Percentiles rank a stretch among this genome's conserved stretches.
phyloP scores from a whole-genome alignment of 2,113 vertebrate species.

The Aix galericulata region DNA sequence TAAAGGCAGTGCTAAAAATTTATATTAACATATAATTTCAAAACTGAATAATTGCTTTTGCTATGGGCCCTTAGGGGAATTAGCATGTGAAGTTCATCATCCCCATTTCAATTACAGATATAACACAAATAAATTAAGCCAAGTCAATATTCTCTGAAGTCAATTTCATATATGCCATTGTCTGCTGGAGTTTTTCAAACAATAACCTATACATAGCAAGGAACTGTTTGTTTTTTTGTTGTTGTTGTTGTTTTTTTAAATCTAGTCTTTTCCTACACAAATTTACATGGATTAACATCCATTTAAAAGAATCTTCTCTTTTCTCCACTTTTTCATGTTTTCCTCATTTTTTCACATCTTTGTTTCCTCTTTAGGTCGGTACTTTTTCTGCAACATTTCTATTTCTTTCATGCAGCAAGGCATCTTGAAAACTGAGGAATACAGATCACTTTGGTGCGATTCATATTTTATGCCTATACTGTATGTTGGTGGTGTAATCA shows the following conservation, averaged over 20 bases:
- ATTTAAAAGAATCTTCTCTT: not conserved
- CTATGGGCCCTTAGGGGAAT: not conserved
- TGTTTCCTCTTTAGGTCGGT: not conserved
- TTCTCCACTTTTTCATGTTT: not conserved
- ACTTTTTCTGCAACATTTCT: not conserved
- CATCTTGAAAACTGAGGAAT: not conserved
- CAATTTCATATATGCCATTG: conserved; percentile 21
- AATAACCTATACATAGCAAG: conserved; percentile 17
- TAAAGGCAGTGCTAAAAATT: conserved; percentile 6
- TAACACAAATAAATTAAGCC: conserved; percentile 28
- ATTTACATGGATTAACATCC: not conserved
- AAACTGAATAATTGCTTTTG: conserved; percentile 20
- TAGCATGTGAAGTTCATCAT: conserved; percentile 30
- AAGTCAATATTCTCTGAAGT: conserved; percentile 39
- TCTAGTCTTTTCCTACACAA: not conserved
- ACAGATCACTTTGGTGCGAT: not conserved
- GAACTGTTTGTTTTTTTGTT: not conserved
- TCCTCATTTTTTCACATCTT: not conserved
- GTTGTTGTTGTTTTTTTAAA: not conserved
- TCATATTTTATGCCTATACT: not conserved
- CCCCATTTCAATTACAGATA: conserved; percentile 52
- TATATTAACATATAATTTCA: not conserved
- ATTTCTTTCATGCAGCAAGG: not conserved
- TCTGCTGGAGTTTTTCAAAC: conserved; percentile 17
- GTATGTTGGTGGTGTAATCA: not conserved